These are phyloP conservation scores for Entomobrya proxima DNA, from an alignment of 2,888 invertebrate species.

Conservation along the genomic window DNA sequence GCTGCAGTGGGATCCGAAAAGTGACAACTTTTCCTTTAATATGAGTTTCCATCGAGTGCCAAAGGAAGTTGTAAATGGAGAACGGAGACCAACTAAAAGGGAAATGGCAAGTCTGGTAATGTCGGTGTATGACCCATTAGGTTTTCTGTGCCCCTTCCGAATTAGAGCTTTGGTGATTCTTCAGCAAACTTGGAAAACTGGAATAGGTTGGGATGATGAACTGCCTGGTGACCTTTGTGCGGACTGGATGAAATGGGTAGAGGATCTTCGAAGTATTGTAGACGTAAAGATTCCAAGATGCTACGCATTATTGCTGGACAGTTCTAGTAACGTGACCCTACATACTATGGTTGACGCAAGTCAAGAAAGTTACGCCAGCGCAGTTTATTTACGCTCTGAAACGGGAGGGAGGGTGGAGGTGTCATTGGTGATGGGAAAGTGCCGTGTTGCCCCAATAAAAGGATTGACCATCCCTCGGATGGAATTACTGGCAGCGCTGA, in stretches of 20 bases:
- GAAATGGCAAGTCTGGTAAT: too few relatives aligned
- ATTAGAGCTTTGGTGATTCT: too few relatives aligned
- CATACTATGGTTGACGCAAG: constrained; percentile 71
- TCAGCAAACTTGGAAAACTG: constrained; percentile 74
- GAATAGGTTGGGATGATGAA: constrained; percentile 75
- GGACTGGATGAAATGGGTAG: constrained; percentile 58
- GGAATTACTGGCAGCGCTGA: constrained; percentile 72
- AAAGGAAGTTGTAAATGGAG: too few relatives aligned
- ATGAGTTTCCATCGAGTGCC: too few relatives aligned
- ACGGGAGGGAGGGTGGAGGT: neutral
- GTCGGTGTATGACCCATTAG: too few relatives aligned
- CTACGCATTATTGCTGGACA: neutral
- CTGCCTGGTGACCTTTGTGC: constrained; percentile 14
- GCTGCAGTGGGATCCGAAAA: too few relatives aligned
- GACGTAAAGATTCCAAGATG: constrained; percentile 41
- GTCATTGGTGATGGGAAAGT: constrained; percentile 63
- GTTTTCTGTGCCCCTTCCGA: too few relatives aligned
- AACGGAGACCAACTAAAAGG: too few relatives aligned
- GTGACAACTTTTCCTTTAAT: too few relatives aligned
- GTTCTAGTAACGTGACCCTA: constrained; percentile 28
- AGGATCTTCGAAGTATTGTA: constrained; percentile 32
- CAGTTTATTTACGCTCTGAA: constrained; percentile 60
- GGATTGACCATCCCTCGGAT: constrained; percentile 67
- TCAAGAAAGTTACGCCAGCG: constrained; percentile 60
- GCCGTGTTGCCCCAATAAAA: constrained; percentile 69